Conservation (phyloP, 2,888 invertebrate genomes). For the Schizaphis graminum region DNA sequence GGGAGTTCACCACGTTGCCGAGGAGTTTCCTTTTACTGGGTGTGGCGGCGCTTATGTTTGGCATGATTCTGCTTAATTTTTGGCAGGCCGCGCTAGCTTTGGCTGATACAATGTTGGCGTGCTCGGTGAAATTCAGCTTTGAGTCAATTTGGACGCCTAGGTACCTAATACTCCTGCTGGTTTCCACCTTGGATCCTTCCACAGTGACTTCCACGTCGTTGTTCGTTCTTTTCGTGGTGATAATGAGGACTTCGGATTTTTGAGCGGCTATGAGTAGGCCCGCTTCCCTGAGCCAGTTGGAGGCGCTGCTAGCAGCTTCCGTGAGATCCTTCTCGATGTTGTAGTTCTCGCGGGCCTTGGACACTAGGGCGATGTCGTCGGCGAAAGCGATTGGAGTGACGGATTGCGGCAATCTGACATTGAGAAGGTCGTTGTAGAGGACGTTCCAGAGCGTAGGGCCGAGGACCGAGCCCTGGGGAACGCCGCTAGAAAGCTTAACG, state of each 20-base stretch:
- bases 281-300: too few relatives aligned
- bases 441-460: too few relatives aligned
- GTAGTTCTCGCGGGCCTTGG: too few relatives aligned
- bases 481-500: neutral
- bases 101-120: neutral
- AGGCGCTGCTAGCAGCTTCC: too few relatives aligned
- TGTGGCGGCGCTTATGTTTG: neutral
- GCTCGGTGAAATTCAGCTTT: neutral
- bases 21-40: neutral
- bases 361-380: too few relatives aligned
- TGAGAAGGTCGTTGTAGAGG: neutral
- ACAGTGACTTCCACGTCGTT: neutral
- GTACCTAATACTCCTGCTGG: neutral
- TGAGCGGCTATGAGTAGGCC: too few relatives aligned
- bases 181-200: too few relatives aligned
- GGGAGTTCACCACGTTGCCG: neutral
- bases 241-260: too few relatives aligned
- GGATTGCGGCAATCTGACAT: too few relatives aligned
- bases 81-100: neutral
- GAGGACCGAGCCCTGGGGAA: neutral
- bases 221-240: neutral
- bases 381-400: too few relatives aligned
- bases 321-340: too few relatives aligned
- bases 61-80: neutral
- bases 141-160: neutral